These are phyloP conservation scores for Eurystomus gularis DNA, from an alignment of 2,113 vertebrate genomes.

Conservation along the genomic window DNA sequence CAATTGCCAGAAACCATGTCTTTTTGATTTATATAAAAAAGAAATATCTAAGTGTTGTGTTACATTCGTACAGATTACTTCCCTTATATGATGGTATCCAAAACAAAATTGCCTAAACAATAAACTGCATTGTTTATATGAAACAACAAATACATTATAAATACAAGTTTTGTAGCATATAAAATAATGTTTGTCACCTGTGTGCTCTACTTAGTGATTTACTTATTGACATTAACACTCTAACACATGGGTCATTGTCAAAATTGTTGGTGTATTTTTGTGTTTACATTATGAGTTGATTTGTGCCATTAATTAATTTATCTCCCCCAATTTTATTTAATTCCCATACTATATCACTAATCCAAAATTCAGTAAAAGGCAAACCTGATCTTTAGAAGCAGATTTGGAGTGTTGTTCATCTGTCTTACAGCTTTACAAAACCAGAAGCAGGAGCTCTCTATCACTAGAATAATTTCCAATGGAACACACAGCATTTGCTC, in stretches of 20 bases:
- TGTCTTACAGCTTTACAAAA: not conserved
- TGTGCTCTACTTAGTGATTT: not conserved
- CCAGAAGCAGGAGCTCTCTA: not conserved
- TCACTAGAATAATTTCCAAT: not conserved
- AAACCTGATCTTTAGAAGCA: not conserved
- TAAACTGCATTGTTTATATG: not conserved
- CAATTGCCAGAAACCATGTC: conserved; percentile 9
- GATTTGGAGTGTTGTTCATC: not conserved
- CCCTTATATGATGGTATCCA: not conserved
- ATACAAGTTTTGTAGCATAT: not conserved
- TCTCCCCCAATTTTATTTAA: not conserved
- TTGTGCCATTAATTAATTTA: not conserved
- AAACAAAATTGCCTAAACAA: not conserved
- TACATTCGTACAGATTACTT: not conserved
- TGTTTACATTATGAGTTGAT: not conserved
- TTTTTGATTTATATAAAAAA: conserved; percentile 35
- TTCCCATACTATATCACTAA: not conserved
- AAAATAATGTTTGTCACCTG: not conserved
- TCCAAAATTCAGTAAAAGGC: not conserved
- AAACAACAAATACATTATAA: not conserved
- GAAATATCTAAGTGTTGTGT: not conserved
- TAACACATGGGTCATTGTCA: not conserved
- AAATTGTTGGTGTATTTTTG: not conserved
- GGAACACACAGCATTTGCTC: not conserved
- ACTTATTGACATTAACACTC: not conserved